Evolutionary conservation across 37 sponge, comb jelly and placozoan species (phyloP).

Genomic region (Diacarnus erythraeanus): DNA sequence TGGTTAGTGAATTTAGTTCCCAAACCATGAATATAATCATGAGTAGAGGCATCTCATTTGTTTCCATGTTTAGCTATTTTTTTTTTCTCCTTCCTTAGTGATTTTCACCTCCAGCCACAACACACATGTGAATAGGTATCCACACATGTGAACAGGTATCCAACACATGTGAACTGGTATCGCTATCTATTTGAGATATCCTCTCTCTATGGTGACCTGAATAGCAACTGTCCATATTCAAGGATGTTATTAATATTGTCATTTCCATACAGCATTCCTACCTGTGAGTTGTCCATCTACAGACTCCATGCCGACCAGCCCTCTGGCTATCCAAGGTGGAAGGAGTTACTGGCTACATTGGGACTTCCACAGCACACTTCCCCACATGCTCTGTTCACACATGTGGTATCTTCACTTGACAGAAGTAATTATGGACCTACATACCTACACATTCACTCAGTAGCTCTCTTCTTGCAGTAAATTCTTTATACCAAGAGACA

Average conservation of each 20-base stretch:
- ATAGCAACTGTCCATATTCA: too few relatives aligned
- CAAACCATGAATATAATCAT: neutral
- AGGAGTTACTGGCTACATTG: neutral
- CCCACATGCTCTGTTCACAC: conserved; percentile 5
- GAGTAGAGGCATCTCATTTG: neutral
- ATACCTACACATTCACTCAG: too few relatives aligned
- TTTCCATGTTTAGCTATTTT: neutral
- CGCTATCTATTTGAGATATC: too few relatives aligned
- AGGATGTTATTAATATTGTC: neutral
- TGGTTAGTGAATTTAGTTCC: neutral
- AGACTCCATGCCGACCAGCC: conserved; percentile 20
- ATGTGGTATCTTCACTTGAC: neutral
- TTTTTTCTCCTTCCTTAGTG: too few relatives aligned
- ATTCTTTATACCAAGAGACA: neutral
- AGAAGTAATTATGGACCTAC: conserved; percentile 8
- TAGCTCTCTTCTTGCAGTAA: neutral
- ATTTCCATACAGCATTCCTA: neutral
- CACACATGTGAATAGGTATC: too few relatives aligned
- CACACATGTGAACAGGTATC: too few relatives aligned
- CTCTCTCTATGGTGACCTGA: too few relatives aligned
- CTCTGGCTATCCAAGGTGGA: conserved; percentile 26
- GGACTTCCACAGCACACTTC: conserved; percentile 2
- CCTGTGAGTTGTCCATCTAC: conserved; percentile 24
- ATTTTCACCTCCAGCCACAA: too few relatives aligned
- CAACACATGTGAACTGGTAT: too few relatives aligned